phyloP scores from a whole-genome alignment of 2,888 invertebrate species.

The Napeogenes inachia region DNA sequence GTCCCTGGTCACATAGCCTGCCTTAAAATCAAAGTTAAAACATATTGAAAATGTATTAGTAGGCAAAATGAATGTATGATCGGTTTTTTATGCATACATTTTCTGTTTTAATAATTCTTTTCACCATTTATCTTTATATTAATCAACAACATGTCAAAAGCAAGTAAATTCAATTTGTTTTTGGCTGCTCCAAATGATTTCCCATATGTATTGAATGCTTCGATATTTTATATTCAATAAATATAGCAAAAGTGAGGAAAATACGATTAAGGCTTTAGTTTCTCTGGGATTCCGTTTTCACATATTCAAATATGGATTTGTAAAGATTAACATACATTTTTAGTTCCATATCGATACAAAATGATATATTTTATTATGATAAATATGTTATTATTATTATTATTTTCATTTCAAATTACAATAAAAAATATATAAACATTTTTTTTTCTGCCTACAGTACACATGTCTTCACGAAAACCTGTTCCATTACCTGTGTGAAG shows the following conservation, averaged over 20 bases:
- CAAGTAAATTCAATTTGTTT: slow-evolving; percentile 61
- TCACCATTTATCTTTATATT: slow-evolving; percentile 34
- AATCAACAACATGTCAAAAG: slow-evolving; percentile 48
- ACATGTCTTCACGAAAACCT: slow-evolving; percentile 99
- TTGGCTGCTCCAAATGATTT: slow-evolving; percentile 54
- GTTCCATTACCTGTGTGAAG: slow-evolving; percentile 98
- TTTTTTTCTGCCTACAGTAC: slow-evolving; percentile 73
- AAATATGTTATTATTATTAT: no score
- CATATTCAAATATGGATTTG: background rate
- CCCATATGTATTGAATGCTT: slow-evolving; percentile 53
- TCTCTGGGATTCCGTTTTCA: slow-evolving; percentile 5
- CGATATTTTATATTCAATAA: slow-evolving; percentile 33
- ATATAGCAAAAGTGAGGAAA: slow-evolving; percentile 24
- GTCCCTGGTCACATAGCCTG: slow-evolving; percentile 18
- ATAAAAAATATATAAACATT: background rate
- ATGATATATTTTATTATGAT: no score
- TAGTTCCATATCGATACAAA: background rate
- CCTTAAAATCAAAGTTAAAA: no score
- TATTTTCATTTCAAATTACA: background rate
- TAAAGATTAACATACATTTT: background rate
- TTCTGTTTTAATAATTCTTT: background rate
- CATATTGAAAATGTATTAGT: no score
- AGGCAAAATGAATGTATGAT: no score
- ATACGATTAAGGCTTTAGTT: slow-evolving; percentile 1
- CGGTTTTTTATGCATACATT: background rate